Conservation (phyloP, 2,797 vertebrate genomes). For the Cyclura pinguis region DNA sequence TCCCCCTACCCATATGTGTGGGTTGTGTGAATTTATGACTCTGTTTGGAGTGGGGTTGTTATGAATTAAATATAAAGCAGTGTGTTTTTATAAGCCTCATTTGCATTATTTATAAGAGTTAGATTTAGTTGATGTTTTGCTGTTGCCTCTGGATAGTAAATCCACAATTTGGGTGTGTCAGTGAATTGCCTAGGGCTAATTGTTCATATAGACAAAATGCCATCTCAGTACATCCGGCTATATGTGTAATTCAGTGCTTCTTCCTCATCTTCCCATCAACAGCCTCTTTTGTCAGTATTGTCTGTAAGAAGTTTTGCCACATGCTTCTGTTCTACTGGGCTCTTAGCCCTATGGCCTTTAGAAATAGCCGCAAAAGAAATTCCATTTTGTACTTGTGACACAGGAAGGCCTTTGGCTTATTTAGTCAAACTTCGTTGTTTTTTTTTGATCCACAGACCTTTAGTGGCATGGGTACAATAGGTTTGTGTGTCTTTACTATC, state of each 20-base stretch:
- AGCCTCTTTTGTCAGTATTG: not conserved
- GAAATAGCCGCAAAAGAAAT: not conserved
- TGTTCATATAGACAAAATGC: not conserved
- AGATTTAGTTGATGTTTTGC: not conserved
- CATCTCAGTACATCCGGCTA: fast-evolving
- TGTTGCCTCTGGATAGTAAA: not conserved
- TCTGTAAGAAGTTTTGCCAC: not conserved
- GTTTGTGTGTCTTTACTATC: no score
- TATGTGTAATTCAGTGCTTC: not conserved
- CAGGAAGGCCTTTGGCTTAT: not conserved
- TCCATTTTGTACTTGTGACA: not conserved
- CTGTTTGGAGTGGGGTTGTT: not conserved
- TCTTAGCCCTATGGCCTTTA: no score
- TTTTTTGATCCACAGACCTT: not conserved
- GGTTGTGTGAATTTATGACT: not conserved
- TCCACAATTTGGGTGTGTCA: not conserved
- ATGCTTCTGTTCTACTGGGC: not conserved
- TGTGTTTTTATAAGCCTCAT: not conserved
- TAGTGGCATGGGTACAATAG: no score
- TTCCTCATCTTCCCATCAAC: not conserved
- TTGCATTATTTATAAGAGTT: conserved; percentile 12
- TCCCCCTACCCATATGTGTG: not conserved
- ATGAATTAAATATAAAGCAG: not conserved
- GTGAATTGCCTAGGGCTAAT: conserved; percentile 5
- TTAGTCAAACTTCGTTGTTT: not conserved